These are phyloP conservation scores for Callaeas wilsoni DNA, from an alignment of 2,113 vertebrate species.

Conservation along the genomic window DNA sequence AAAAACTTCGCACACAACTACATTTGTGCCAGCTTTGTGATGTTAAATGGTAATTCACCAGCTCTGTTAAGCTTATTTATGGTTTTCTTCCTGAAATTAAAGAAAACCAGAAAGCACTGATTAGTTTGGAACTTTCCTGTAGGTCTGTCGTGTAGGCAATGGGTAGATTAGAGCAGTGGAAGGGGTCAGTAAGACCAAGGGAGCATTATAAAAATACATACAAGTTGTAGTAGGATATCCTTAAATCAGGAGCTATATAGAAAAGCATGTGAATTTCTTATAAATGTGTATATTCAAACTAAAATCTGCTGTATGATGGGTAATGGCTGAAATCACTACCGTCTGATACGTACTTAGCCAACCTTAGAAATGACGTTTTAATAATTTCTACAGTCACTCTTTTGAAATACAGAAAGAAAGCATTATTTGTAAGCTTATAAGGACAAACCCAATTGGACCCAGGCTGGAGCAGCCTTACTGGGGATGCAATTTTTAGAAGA, in stretches of 20 bases:
- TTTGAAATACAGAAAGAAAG: not conserved
- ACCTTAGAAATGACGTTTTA: not conserved
- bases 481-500: not conserved
- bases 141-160: rapidly evolving
- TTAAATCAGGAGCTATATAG: not conserved
- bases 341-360: not conserved
- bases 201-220: not conserved
- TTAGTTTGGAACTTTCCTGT: not conserved
- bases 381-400: not conserved
- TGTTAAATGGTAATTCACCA: not conserved
- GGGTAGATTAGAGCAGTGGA: not conserved
- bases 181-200: not conserved
- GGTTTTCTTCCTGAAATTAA: not conserved
- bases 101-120: not conserved
- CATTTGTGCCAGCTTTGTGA: not conserved
- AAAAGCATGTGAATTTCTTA: not conserved
- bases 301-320: not conserved
- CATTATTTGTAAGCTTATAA: not conserved
- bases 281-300: not conserved
- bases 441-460: not conserved
- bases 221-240: not conserved
- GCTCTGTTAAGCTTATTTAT: not conserved
- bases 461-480: not conserved
- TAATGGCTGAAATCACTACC: not conserved
- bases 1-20: not conserved